A percentile compares a stretch with the other conserved stretches of the same genome.
These are phyloP conservation scores for Poecilia latipinna DNA, from an alignment of 2,113 vertebrate species.

Conservation along the genomic window DNA sequence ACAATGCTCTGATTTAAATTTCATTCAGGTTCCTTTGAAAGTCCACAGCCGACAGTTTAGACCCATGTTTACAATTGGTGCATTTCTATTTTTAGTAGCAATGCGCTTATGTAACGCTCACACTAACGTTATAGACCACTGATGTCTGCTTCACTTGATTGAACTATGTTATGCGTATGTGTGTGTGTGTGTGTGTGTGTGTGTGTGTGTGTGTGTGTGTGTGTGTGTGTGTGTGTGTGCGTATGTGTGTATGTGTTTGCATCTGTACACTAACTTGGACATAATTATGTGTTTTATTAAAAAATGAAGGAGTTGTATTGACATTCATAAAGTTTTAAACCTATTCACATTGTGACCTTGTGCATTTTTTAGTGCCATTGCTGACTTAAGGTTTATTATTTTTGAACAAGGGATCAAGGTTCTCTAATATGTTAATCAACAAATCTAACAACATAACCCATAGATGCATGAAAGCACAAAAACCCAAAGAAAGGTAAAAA, in stretches of 20 bases:
- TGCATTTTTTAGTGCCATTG: not conserved
- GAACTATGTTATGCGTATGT: slow-evolving; percentile 23
- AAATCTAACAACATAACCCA: not conserved
- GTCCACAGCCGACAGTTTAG: slow-evolving; percentile 54
- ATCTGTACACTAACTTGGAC: slow-evolving; percentile 14
- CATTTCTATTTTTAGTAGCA: slow-evolving; percentile 74
- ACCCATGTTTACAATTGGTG: slow-evolving; percentile 66
- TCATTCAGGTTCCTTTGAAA: slow-evolving; percentile 63
- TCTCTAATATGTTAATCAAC: not conserved
- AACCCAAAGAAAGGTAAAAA: not conserved
- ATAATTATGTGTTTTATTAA: not conserved
- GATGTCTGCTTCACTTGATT: slow-evolving; percentile 73
- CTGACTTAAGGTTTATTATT: not conserved
- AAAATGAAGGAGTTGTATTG: not conserved
- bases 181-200: slow-evolving; percentile 1
- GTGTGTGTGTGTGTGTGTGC: slow-evolving; percentile 1
- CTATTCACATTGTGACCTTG: not conserved
- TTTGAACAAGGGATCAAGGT: not conserved
- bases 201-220: not conserved
- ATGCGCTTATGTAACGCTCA: slow-evolving; percentile 68
- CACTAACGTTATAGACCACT: slow-evolving; percentile 72
- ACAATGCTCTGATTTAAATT: slow-evolving; percentile 42
- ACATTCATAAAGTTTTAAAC: not conserved
- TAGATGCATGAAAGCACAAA: not conserved
- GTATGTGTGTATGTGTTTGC: slow-evolving; percentile 21